Percentiles rank a stretch among this genome's conserved stretches.
Evolutionary conservation across 2,113 vertebrate species (phyloP).

Genomic region (Elaphurus davidianus): DNA sequence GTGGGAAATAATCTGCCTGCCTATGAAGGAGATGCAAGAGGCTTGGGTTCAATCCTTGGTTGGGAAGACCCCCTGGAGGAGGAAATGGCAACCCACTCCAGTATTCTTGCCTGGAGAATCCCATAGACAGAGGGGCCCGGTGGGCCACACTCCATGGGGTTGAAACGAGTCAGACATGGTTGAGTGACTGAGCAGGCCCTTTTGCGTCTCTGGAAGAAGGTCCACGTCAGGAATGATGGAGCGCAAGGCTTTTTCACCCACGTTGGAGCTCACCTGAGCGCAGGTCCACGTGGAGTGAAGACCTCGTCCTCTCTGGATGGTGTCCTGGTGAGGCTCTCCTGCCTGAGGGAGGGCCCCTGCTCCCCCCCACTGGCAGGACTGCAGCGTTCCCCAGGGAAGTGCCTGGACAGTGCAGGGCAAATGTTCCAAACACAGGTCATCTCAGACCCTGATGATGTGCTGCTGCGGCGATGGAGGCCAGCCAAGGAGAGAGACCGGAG

Average conservation of each 20-base stretch:
- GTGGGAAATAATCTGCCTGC: too few relatives aligned
- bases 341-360: background rate
- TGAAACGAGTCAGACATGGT: rapidly evolving
- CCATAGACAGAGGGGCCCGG: background rate
- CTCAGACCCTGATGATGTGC: background rate
- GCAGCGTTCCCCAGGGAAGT: background rate
- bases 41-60: background rate
- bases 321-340: background rate
- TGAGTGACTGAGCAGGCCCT: background rate
- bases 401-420: rapidly evolving
- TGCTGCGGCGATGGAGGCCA: background rate
- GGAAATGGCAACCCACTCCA: background rate
- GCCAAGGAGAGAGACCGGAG: too few relatives aligned
- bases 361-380: rapidly evolving
- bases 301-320: background rate
- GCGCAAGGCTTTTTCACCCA: background rate
- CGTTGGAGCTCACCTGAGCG: background rate
- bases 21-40: background rate
- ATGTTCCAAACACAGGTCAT: background rate
- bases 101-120: background rate
- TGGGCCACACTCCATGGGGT: background rate
- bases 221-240: background rate
- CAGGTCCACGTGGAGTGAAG: background rate
- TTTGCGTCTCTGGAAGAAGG: background rate
- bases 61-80: background rate